These are phyloP conservation scores for Helicoverpa armigera DNA, from an alignment of 1,140 invertebrate species.

Conservation along the genomic window DNA sequence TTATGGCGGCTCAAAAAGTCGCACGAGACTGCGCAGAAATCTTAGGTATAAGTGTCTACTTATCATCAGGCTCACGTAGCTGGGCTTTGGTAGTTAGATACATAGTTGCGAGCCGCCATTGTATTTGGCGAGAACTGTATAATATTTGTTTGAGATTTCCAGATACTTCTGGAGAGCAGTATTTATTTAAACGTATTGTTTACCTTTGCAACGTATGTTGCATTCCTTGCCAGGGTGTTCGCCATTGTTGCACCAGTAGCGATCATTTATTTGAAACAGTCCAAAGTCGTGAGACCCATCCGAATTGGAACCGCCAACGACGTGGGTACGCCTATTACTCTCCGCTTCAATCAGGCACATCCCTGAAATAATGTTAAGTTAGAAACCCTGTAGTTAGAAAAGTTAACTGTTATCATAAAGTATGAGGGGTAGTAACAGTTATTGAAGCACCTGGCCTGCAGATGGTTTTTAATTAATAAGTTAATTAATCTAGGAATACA, in stretches of 20 bases:
- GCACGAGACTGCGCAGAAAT: too few relatives aligned
- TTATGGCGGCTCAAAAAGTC: too few relatives aligned
- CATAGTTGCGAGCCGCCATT: too few relatives aligned
- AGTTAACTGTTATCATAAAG: not conserved
- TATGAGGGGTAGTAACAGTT: too few relatives aligned
- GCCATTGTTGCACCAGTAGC: slow-evolving; percentile 80
- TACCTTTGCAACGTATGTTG: slow-evolving; percentile 68
- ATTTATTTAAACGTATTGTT: not conserved
- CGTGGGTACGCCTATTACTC: slow-evolving; percentile 17
- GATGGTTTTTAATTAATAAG: too few relatives aligned
- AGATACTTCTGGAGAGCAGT: not conserved
- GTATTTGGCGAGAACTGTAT: too few relatives aligned
- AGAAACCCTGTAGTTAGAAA: not conserved
- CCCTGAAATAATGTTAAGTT: slow-evolving; percentile 6
- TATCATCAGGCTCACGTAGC: too few relatives aligned
- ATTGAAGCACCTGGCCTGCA: too few relatives aligned
- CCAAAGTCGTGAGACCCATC: slow-evolving; percentile 34
- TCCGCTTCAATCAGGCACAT: slow-evolving; percentile 22
- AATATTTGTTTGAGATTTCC: not conserved
- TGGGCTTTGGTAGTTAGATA: too few relatives aligned
- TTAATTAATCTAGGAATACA: too few relatives aligned
- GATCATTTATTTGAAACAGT: slow-evolving; percentile 64
- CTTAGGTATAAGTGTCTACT: too few relatives aligned
- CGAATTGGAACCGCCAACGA: not conserved
- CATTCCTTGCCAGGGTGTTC: slow-evolving; percentile 65